Percentiles rank a stretch among this genome's conserved stretches.
phyloP scores from a whole-genome alignment of 2,113 vertebrate genomes.

The Parus major region DNA sequence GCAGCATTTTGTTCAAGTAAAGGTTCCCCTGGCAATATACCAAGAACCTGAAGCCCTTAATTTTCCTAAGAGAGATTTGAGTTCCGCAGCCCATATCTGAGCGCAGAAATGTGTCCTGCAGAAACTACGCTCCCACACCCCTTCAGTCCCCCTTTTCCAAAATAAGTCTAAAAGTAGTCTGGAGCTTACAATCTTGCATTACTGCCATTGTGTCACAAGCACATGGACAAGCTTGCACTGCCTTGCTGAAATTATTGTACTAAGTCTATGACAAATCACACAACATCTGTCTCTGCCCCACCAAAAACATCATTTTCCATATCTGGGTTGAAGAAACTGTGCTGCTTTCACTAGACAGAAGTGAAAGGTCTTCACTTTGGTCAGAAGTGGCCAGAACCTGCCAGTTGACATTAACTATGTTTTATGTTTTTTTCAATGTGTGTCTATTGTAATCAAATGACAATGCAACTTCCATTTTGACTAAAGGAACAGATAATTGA shows the following conservation, averaged over 20 bases:
- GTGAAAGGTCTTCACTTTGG: neutral
- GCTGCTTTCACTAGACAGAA: conserved; percentile 9
- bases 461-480: conserved; percentile 22
- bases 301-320: neutral
- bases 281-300: neutral
- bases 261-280: neutral
- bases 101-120: conserved; percentile 9
- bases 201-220: neutral
- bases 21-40: neutral
- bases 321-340: neutral
- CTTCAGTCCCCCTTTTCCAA: neutral
- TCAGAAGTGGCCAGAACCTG: conserved; percentile 1
- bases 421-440: conserved; percentile 1
- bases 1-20: conserved; percentile 29
- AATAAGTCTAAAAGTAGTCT: neutral
- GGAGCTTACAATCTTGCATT: neutral
- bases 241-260: neutral
- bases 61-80: conserved; percentile 24
- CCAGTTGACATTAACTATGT: neutral
- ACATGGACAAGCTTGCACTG: neutral
- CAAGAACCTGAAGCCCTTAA: conserved; percentile 29
- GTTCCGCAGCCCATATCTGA: neutral
- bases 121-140: neutral
- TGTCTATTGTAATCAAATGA: conserved; percentile 38
- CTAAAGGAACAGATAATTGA: neutral